phyloP scores from a whole-genome alignment of 2,888 invertebrate genomes.

The Phortica magna region DNA sequence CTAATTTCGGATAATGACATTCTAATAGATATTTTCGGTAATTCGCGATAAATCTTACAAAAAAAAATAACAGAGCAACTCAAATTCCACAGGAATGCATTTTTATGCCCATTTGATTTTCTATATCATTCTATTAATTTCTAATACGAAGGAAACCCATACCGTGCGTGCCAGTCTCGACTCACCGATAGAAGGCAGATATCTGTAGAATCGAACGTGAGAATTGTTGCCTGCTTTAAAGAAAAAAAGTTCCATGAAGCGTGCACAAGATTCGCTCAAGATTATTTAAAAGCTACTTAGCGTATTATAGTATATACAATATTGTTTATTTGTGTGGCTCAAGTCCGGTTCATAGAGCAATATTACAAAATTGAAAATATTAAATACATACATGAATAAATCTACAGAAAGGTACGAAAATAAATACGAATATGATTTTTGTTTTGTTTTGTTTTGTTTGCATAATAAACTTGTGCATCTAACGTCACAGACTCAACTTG shows the following conservation, averaged over 20 bases:
- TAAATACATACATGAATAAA: neutral
- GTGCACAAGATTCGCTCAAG: neutral
- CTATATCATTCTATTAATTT: too few species aligned
- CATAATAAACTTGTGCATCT: neutral
- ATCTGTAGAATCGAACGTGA: too few species aligned
- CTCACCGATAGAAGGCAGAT: too few species aligned
- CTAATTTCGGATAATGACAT: too few species aligned
- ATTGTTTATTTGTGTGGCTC: slow-evolving; percentile 1
- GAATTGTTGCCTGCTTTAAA: too few species aligned
- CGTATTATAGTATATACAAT: neutral
- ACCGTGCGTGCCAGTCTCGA: too few species aligned
- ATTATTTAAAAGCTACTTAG: neutral
- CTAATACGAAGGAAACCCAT: too few species aligned
- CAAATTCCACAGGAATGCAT: too few species aligned
- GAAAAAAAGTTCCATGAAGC: neutral
- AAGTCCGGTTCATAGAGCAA: slow-evolving; percentile 16
- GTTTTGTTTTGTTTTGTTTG: neutral
- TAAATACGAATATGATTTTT: neutral
- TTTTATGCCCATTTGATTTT: too few species aligned
- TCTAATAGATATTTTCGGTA: too few species aligned
- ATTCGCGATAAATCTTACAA: too few species aligned
- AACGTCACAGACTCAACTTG: neutral
- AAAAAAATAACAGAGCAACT: too few species aligned
- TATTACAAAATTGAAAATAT: slow-evolving; percentile 8
- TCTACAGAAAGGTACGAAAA: slow-evolving; percentile 10